Conservation (phyloP, 2,113 vertebrate species). For the Lynx canadensis region DNA sequence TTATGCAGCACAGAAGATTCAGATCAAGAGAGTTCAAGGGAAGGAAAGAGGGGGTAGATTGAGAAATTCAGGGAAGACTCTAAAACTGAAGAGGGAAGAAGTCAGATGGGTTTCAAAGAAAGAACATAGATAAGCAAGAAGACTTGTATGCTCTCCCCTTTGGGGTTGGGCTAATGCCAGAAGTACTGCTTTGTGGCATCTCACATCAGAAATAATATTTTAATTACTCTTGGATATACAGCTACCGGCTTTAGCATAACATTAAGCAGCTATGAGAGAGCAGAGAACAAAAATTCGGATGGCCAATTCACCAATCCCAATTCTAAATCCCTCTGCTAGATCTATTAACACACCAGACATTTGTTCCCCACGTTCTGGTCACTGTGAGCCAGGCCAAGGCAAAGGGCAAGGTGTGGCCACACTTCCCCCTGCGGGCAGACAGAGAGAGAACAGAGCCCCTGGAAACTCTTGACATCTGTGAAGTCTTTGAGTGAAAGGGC, state of each 20-base stretch:
- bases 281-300: constrained; percentile 69
- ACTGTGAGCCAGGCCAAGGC: constrained; percentile 67
- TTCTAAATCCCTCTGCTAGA: constrained; percentile 80
- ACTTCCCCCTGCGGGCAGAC: constrained; percentile 68
- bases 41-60: background rate
- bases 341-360: constrained; percentile 77
- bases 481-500: constrained; percentile 79
- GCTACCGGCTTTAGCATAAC: constrained; percentile 62
- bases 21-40: background rate
- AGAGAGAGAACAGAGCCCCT: constrained; percentile 64
- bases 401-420: constrained; percentile 77
- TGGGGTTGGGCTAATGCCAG: background rate
- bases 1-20: background rate
- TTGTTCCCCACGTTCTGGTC: constrained; percentile 78
- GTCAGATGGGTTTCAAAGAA: background rate
- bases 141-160: background rate
- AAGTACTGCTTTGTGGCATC: background rate
- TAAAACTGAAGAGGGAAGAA: background rate
- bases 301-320: constrained; percentile 71
- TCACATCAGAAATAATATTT: background rate
- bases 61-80: background rate
- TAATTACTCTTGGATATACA: constrained; percentile 52
- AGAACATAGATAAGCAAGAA: background rate
- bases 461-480: constrained; percentile 81
- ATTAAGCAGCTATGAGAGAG: constrained; percentile 63